Conservation (phyloP, 1,140 invertebrate genomes). For the Scaptomyza pallida region DNA sequence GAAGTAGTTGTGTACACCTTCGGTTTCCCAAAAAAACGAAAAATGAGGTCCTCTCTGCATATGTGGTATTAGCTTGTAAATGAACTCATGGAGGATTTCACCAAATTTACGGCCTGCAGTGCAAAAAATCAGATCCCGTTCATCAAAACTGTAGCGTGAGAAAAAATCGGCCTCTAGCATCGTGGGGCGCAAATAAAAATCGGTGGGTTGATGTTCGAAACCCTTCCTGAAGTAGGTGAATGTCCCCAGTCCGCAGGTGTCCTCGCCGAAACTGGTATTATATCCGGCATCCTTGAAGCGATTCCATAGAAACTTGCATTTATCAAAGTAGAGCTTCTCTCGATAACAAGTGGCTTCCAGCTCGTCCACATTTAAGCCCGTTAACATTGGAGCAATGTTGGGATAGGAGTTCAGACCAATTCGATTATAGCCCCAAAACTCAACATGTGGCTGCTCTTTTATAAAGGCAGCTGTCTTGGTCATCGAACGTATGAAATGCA, state of each 20-base stretch:
- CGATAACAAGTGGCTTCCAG: conserved; percentile 85
- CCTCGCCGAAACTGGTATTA: conserved; percentile 42
- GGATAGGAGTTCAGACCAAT: conserved; percentile 92
- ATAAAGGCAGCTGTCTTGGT: conserved; percentile 87
- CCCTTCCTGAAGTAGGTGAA: conserved; percentile 4
- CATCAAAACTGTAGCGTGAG: conserved; percentile 46
- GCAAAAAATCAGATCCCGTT: conserved; percentile 34
- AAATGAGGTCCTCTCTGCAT: conserved; percentile 27
- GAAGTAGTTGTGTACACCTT: conserved; percentile 56
- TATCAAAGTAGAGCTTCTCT: conserved; percentile 1
- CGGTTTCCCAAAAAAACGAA: conserved; percentile 58
- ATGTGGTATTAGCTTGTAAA: conserved; percentile 36
- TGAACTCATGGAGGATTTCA: conserved; percentile 41
- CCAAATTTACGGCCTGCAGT: conserved; percentile 34
- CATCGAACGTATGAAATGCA: conserved; percentile 92
- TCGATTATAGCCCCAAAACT: conserved; percentile 91
- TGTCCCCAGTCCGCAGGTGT: conserved; percentile 9
- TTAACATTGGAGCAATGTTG: conserved; percentile 89
- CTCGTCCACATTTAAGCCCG: conserved; percentile 86
- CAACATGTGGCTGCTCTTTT: conserved; percentile 86
- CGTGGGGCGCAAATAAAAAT: conserved; percentile 46
- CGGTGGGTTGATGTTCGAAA: conserved; percentile 6
- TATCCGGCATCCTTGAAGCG: conserved; percentile 39
- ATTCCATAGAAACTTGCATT: conserved; percentile 34
- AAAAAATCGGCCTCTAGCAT: conserved; percentile 43